phyloP scores from a whole-genome alignment of 1,140 invertebrate genomes.

The Prorops nasuta region DNA sequence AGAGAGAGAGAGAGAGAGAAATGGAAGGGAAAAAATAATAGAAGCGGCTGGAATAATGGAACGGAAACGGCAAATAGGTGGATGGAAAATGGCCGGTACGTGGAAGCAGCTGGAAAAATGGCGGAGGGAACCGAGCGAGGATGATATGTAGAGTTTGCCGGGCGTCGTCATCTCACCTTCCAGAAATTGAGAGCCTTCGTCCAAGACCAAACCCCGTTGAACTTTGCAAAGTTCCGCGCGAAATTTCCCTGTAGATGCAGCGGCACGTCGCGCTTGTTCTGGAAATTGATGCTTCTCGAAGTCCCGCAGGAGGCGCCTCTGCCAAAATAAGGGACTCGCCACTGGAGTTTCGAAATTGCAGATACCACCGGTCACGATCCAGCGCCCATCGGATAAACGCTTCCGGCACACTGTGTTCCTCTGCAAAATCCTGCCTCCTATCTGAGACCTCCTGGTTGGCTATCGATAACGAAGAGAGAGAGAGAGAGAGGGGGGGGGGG shows the following conservation, averaged over 20 bases:
- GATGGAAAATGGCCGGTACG: background rate
- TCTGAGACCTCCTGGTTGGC: too few relatives aligned
- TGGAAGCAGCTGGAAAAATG: background rate
- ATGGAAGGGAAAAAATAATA: too few relatives aligned
- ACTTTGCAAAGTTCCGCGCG: constrained; percentile 24
- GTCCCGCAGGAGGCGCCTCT: constrained; percentile 19
- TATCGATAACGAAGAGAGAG: background rate
- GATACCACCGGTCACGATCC: constrained; percentile 19
- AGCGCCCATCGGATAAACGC: constrained; percentile 26
- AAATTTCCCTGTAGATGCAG: constrained; percentile 40
- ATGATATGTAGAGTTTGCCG: constrained; percentile 2
- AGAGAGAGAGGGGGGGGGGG: constrained; percentile 1
- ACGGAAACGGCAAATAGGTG: background rate
- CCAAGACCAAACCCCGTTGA: constrained; percentile 33
- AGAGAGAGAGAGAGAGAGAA: too few relatives aligned
- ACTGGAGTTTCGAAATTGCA: constrained; percentile 30
- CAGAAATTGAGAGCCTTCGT: constrained; percentile 30
- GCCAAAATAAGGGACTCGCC: constrained; percentile 38
- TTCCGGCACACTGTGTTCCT: too few relatives aligned
- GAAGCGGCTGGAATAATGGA: background rate
- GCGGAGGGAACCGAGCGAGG: background rate
- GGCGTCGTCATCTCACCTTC: background rate
- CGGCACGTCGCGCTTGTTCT: constrained; percentile 37
- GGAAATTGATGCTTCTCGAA: constrained; percentile 43
- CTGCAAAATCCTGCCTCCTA: too few relatives aligned